Evolutionary conservation across 2,888 invertebrate genomes (phyloP).

Genomic region (Drosophila maculinotata): DNA sequence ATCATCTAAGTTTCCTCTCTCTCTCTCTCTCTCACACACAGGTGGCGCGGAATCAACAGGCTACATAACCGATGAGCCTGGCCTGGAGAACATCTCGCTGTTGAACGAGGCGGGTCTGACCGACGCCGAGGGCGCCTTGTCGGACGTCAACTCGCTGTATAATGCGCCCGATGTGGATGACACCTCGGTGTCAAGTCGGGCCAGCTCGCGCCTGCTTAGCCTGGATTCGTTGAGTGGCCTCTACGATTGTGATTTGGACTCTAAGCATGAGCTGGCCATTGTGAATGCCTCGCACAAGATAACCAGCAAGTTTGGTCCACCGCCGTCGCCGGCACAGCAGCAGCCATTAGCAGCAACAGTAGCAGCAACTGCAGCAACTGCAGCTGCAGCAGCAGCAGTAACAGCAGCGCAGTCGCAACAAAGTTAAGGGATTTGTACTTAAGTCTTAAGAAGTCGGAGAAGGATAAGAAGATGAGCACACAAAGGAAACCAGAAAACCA

Average conservation of each 20-base stretch:
- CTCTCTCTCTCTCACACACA: too few relatives aligned
- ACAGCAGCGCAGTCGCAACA: constrained; percentile 38
- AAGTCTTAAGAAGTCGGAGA: constrained; percentile 9
- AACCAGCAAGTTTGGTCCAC: constrained; percentile 85
- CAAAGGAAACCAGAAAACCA: constrained; percentile 23
- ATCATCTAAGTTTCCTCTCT: background rate
- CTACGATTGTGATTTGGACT: constrained; percentile 88
- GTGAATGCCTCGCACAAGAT: constrained; percentile 85
- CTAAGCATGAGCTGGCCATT: constrained; percentile 85
- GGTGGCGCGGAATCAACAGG: constrained; percentile 90
- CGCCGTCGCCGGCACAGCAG: constrained; percentile 61
- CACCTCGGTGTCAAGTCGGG: constrained; percentile 92
- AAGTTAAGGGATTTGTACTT: constrained; percentile 36
- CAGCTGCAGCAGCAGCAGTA: constrained; percentile 39
- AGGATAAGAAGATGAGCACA: constrained; percentile 21
- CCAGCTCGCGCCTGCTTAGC: constrained; percentile 92
- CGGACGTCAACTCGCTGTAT: constrained; percentile 94
- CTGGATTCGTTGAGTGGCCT: constrained; percentile 93
- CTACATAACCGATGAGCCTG: constrained; percentile 95
- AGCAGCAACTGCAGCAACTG: constrained; percentile 12
- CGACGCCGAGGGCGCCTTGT: constrained; percentile 94
- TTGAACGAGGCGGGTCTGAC: constrained; percentile 94
- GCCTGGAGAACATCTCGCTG: constrained; percentile 93
- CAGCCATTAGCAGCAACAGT: constrained; percentile 37
- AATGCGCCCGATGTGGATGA: constrained; percentile 89